Evolutionary conservation across 2,888 invertebrate species (phyloP), one percentile per base, ranked within the genome.

Genomic region (Hydropsyche betteni): DNA sequence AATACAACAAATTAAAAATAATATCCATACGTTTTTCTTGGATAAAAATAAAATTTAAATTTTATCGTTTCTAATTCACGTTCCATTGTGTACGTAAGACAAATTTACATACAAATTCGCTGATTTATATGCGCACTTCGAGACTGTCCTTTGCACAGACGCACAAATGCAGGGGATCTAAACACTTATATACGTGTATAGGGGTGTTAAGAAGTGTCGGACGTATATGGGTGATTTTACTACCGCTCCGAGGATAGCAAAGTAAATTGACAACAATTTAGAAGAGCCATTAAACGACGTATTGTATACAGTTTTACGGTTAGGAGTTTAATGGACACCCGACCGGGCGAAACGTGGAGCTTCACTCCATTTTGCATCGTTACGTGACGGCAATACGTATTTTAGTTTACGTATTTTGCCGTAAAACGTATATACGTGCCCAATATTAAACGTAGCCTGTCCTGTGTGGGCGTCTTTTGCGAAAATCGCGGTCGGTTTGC

Each of bases 211-310:
- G 44, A 44, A 44, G 44, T 44, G 44, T 44, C 44, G 44, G 44
- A 44, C 44, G 69, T 51, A 36, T 36, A 69, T 34, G 52, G 36
- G 70, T 7, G 52, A 70, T 52, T 70, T 70, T 70, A 70, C 53
- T 70, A 36, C 61, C 73, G 74, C 50, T 12, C 52, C 68, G 36
- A 52, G 68, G 68, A 68, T 68, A 64, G 70, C 68, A 70, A 24
- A 75, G 64, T 51, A 76, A 77, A 77, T 77, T 76, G 77, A 77
- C 75, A 76, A 77, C 77, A 77, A 77, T 77, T 77, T 77, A 77
- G 71, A 77, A 77, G 53, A 38, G 74, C 74, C 71, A 74, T 77
- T 70, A 74, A 76, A 75, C 71, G 77, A 75, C 71, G 77, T 74
- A 75, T 74, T 75, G 74, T 75, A 44, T 68, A 50, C 38, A 51